Evolutionary conservation across 2,888 invertebrate species (phyloP), one percentile per base, ranked within the genome.

Genomic region (Mesoligia furuncula): DNA sequence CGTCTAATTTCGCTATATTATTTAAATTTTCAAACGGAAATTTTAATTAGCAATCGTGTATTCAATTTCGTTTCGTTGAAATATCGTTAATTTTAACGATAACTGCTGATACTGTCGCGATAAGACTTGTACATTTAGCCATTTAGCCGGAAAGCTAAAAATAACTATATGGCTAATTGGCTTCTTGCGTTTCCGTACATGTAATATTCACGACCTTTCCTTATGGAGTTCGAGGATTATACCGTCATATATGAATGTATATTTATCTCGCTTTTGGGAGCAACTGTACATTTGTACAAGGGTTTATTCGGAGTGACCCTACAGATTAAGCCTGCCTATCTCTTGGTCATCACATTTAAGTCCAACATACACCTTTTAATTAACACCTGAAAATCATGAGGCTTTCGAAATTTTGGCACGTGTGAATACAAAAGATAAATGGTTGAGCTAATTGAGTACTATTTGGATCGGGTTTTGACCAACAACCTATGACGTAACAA

Each of bases 41-140:
- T 88, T 88, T 90, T 88, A 90, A 90, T 87, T 86, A 90, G 80
- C 74, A 74, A 79, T 83, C 75, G 80, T 39, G 66, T 79, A 83
- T 85, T 83, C 79, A 81, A 76, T 88, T 86, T 77, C 42, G 69
- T 81, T 82, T 67, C 75, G 79, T 81, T 77, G 54, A 80, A 72
- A 66, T 75, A 89, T 77, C 88, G 86, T 91, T 89, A 88, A 89
- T 87, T 90, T 91, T 90, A 88, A 92, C 88, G 89, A 79, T 88
- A 83, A 78, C 64, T n/a, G 54, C 57, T 78, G 75, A 84, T 78
- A 57, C 20, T 76, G 54, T 71, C 27, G n/a, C 65, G 78, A 76
- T 75, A 78, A 42, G 62, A 69, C 17, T 59, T 31, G 54, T 64
- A 69, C 13, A 27, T 72, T 72, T 48, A 48, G n/a, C n/a, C 27